These are phyloP conservation scores for Ptychadena robeensis DNA, from an alignment of 2,797 vertebrate genomes.

Conservation along the genomic window DNA sequence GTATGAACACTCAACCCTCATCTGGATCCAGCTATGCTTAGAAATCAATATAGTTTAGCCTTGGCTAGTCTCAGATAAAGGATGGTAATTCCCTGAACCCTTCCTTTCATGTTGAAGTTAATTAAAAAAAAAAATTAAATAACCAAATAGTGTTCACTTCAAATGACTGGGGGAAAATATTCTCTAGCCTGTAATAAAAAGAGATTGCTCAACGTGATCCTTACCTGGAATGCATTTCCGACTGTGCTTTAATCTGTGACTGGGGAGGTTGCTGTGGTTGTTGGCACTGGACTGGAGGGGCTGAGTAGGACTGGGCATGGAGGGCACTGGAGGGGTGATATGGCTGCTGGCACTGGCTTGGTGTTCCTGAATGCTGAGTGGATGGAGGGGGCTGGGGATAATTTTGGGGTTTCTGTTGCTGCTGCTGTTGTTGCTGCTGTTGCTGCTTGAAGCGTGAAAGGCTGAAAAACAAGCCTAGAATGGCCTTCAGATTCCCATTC, in stretches of 20 bases:
- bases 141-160: no score
- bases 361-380: conserved; percentile 74
- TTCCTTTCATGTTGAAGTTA: no score
- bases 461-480: conserved; percentile 97
- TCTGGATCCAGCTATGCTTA: no score
- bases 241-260: conserved; percentile 84
- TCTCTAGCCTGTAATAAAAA: no score
- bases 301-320: conserved; percentile 65
- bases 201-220: not conserved
- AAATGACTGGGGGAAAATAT: no score
- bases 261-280: conserved; percentile 70
- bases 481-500: conserved; percentile 98
- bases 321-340: conserved; percentile 66
- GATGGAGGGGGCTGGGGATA: conserved; percentile 76
- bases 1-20: no score
- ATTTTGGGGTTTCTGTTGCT: conserved; percentile 72
- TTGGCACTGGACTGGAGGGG: conserved; percentile 68
- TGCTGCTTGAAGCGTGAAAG: conserved; percentile 97
- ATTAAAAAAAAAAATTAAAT: no score
- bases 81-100: no score
- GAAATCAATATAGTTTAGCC: no score
- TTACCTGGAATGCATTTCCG: conserved; percentile 98
- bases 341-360: conserved; percentile 77
- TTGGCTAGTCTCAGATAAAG: no score
- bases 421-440: conserved; percentile 80